Evolutionary conservation across 2,888 invertebrate species (phyloP), one percentile per base, ranked within the genome.

Genomic region (Trileptium ribeirensis): DNA sequence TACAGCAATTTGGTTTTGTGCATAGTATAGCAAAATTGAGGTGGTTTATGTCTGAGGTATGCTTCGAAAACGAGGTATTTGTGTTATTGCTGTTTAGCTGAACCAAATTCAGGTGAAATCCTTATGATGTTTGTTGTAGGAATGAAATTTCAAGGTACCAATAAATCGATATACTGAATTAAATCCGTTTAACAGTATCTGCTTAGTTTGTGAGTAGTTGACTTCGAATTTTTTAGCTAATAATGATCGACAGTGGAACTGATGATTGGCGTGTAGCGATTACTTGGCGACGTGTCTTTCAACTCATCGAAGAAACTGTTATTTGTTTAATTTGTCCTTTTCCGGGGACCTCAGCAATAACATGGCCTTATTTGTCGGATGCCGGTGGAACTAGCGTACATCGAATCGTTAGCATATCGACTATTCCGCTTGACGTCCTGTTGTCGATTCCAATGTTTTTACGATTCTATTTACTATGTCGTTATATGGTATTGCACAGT

Each of bases 241-340:
- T 99, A 92, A 96, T 99, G 94, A 97, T 99, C 91, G 98, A 99
- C 93, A 98, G 98, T 92, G 98, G 98, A 91, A 97, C 99, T 86
- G 99, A 99, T 90, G 99, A 99, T 92, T 99, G 99, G 99, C 93
- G 99, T 89, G 99, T 99, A 91, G 98, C 98, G 88, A 96, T 99
- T 94, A 98, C 97, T 86, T 96, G 95, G 94, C 96, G 96, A 91
- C 92, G 98, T 90, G 94, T 97, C 90, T 92, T 89, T 40, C 90
- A 90, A 85, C 82, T 88, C 74, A 75, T 84, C 15, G 92, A 96
- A 88, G 99, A 99, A 91, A 92, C 99, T 87, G 91, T 93, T 86
- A 95, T 99, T 89, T 99, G 99, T 91, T 96, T 96, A 87, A 93
- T 99, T 87, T 99, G 98, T 91, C 97, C 97, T 83, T 78, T 29